Percentiles rank a stretch among this genome's conserved stretches.
phyloP scores from a whole-genome alignment of 2,113 vertebrate genomes.

The Sisor rabdophorus region DNA sequence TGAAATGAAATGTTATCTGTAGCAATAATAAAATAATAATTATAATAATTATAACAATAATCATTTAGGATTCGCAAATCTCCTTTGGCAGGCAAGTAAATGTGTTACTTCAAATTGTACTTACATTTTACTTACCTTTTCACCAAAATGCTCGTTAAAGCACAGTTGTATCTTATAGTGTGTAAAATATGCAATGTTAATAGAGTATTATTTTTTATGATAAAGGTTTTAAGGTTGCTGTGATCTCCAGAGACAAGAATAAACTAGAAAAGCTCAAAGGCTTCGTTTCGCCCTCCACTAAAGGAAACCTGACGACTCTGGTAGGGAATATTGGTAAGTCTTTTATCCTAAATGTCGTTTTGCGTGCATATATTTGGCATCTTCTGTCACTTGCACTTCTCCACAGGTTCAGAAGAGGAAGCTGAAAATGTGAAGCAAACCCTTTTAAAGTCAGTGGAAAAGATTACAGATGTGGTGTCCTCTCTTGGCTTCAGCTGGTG shows the following conservation, averaged over 20 bases:
- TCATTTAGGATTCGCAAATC: too few species aligned
- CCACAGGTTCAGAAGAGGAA: slow-evolving; percentile 71
- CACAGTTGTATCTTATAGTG: neutral
- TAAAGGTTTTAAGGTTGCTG: slow-evolving; percentile 70
- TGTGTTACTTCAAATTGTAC: too few species aligned
- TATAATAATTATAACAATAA: too few species aligned
- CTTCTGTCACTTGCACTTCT: neutral
- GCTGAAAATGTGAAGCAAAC: slow-evolving; percentile 65
- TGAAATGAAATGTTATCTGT: too few species aligned
- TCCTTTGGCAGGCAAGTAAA: too few species aligned
- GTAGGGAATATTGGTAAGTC: slow-evolving; percentile 76
- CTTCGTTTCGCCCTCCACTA: slow-evolving; percentile 66
- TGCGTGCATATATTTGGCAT: too few species aligned
- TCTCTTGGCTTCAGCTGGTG: slow-evolving; percentile 84
- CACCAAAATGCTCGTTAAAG: neutral
- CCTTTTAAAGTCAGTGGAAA: slow-evolving; percentile 67
- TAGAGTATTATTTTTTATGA: neutral
- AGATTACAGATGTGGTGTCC: slow-evolving; percentile 77
- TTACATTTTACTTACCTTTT: too few species aligned
- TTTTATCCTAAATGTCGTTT: neutral
- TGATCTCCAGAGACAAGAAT: slow-evolving; percentile 72
- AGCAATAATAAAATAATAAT: too few species aligned
- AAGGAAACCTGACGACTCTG: slow-evolving; percentile 68
- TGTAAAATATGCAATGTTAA: neutral
- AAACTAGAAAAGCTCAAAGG: slow-evolving; percentile 68